Percentiles rank a stretch among this genome's conserved stretches.
Evolutionary conservation across 2,113 vertebrate genomes (phyloP).

Genomic region (Ellobius talpinus): DNA sequence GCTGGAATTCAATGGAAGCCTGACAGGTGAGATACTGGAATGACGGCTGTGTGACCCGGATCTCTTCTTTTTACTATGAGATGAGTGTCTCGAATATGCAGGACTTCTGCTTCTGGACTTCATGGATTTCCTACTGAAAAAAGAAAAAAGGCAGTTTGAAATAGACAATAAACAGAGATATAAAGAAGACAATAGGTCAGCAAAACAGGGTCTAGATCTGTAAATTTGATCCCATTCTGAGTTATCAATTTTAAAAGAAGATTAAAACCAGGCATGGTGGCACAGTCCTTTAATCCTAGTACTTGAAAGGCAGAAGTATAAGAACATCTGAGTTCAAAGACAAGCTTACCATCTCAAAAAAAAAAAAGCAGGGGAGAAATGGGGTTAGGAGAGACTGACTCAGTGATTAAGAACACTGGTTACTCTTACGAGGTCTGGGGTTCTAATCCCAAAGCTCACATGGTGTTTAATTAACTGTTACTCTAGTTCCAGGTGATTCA

Average conservation of each 20-base stretch:
- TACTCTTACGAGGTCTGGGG: not conserved
- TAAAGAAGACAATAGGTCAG: constrained; percentile 3
- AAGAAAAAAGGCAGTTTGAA: constrained; percentile 17
- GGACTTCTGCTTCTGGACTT: constrained; percentile 97
- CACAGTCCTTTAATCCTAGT: not conserved
- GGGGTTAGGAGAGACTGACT: no score
- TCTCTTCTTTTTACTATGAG: constrained; percentile 94
- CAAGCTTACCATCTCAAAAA: not conserved
- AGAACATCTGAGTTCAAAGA: not conserved
- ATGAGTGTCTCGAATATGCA: constrained; percentile 93
- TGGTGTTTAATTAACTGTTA: not conserved
- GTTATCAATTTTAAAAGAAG: constrained; percentile 43
- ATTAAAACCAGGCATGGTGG: not conserved
- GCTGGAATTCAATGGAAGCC: constrained; percentile 95
- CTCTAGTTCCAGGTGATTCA: not conserved
- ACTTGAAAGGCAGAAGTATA: not conserved
- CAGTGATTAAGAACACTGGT: not conserved
- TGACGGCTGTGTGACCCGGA: constrained; percentile 93
- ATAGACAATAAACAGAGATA: constrained; percentile 32
- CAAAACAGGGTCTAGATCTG: not conserved
- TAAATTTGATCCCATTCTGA: constrained; percentile 47
- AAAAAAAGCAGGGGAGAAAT: not conserved
- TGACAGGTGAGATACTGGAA: constrained; percentile 93
- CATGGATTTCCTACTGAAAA: constrained; percentile 90
- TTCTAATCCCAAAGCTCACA: not conserved